Base-by-base conservation (phyloP, 1,140 invertebrate species). In the Drosophila ficusphila region DNA sequence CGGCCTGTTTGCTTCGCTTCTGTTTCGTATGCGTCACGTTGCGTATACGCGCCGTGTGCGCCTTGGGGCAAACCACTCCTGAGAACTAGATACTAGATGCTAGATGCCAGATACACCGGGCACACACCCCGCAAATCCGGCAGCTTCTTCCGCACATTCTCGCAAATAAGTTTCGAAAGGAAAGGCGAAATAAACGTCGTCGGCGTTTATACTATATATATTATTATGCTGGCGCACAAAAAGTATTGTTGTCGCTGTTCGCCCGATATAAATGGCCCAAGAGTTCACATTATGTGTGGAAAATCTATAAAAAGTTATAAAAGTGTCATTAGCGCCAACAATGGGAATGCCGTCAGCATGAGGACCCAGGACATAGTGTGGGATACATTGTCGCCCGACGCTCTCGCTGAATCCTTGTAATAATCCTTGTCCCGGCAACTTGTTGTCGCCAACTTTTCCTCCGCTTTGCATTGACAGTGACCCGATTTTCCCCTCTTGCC, bases 271-370 rank as follows among this genome's bases (percentile, higher is more conserved):
- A 86, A 86, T 86, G 81, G 77, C 81, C 62, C 51, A 60, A 86
- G 46, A 72, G 82, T 75, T 86, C 82, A 48, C 82, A 78, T 68
- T 78, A 88, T 82, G 82, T 78, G 82, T 82, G 82, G 70, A 75
- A 82, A 88, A 88, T 88, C 82, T 88, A 88, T 88, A 81, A 88
- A 88, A 88, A 82, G 82, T 88, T 88, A 88, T 88, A 88, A 88
- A 88, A 88, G 82, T 88, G 82, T 88, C 82, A 88, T 88, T 88
- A 88, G 82, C 79, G 79, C 54, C 72, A 69, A 88, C 82, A 88
- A 88, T 88, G 65, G 70, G 60, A 29, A 49, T 57, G 64, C 36
- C 70, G 42, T 49, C 62, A 52, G 42, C 34, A 19, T 29, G 19
- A 48, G 67, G 36, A 44, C 61, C n/a, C n/a, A n/a, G n/a, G n/a